These are phyloP conservation scores for Dioctria linearis DNA, from an alignment of 2,888 invertebrate genomes.

Conservation along the genomic window DNA sequence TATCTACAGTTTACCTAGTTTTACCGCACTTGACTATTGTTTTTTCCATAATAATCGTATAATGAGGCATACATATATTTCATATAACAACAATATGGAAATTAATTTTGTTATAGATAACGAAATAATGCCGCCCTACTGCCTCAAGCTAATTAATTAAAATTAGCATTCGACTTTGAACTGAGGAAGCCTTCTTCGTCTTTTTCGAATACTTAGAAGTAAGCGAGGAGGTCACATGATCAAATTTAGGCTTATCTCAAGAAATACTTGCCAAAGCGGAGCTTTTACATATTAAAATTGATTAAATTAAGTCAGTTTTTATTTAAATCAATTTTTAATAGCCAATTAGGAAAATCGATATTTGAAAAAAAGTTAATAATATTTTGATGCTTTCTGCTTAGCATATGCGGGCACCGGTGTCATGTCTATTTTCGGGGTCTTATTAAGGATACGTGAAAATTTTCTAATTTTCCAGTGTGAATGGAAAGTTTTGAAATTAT, in stretches of 20 bases:
- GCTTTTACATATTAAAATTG: background rate
- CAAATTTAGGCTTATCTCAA: slow-evolving; percentile 1
- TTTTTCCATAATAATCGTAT: background rate
- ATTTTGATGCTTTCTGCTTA: background rate
- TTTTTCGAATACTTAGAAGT: background rate
- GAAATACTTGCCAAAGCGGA: background rate
- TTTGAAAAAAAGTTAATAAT: background rate
- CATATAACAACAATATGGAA: background rate
- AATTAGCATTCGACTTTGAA: slow-evolving; percentile 22
- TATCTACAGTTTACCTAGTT: background rate
- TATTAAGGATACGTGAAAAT: background rate
- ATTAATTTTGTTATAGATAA: background rate
- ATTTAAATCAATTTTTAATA: background rate
- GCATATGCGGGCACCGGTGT: background rate
- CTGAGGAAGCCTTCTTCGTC: background rate
- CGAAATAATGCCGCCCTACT: background rate
- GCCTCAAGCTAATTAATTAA: background rate
- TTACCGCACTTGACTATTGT: background rate
- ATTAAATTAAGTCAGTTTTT: background rate
- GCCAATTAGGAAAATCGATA: slow-evolving; percentile 4
- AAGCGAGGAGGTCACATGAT: background rate
- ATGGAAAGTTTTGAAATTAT: too few species aligned
- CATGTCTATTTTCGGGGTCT: background rate
- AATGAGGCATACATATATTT: background rate
- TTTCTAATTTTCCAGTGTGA: background rate